These are phyloP conservation scores for Sycophila sp. DNA, from an alignment of 1,140 invertebrate genomes.

Conservation along the genomic window DNA sequence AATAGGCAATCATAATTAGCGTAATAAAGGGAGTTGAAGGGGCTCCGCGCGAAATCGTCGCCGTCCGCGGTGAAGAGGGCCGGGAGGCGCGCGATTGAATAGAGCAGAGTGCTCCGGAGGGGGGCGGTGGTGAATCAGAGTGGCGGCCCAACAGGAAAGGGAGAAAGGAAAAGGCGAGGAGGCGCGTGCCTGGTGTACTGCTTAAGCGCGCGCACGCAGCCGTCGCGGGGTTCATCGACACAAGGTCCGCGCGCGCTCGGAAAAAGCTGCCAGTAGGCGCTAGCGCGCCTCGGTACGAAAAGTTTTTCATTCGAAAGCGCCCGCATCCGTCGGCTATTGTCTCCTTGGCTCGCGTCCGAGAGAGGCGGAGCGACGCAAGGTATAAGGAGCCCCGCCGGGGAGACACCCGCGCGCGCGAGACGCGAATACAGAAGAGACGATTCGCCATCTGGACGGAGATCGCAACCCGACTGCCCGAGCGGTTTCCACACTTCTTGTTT, in stretches of 20 bases:
- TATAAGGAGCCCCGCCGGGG: background rate
- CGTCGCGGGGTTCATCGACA: background rate
- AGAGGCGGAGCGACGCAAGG: background rate
- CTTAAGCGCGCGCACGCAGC: background rate
- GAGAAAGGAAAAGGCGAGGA: background rate
- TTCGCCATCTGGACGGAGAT: too few relatives aligned
- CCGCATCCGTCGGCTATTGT: background rate
- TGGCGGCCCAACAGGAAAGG: too few relatives aligned
- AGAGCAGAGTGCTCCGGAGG: background rate
- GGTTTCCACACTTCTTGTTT: too few relatives aligned
- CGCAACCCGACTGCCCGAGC: too few relatives aligned
- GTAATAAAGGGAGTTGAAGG: too few relatives aligned
- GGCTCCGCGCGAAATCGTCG: too few relatives aligned
- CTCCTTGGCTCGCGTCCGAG: background rate
- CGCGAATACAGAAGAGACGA: background rate
- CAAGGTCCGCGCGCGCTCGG: background rate
- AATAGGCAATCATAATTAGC: too few relatives aligned
- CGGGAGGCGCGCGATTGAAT: too few relatives aligned
- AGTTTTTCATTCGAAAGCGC: conserved; percentile 27
- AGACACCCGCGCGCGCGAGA: too few relatives aligned
- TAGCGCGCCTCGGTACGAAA: too few relatives aligned
- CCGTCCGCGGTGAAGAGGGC: too few relatives aligned
- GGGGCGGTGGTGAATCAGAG: too few relatives aligned
- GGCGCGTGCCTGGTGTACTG: background rate
- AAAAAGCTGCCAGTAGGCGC: background rate